Evolutionary conservation across 1,140 invertebrate genomes (phyloP).

Genomic region (Radopholus similis): DNA sequence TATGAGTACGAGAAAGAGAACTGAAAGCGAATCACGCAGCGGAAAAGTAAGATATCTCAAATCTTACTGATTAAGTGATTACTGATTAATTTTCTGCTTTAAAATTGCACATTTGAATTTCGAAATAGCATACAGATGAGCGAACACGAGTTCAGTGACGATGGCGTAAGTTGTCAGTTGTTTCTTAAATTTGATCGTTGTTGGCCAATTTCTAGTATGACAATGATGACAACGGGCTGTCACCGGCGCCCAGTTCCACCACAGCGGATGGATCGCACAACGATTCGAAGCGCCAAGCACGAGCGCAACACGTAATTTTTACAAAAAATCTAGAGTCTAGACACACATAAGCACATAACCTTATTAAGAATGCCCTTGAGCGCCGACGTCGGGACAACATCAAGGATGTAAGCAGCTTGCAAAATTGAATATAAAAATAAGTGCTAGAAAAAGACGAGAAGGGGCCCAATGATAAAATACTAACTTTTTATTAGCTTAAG

Average conservation of each 20-base stretch:
- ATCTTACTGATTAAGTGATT: too few species aligned
- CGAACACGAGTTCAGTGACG: conserved; percentile 28
- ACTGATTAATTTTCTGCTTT: too few species aligned
- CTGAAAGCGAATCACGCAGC: too few species aligned
- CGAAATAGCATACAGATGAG: conserved; percentile 7
- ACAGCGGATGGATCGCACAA: conserved; percentile 1
- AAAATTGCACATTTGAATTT: too few species aligned
- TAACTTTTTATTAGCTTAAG: background rate
- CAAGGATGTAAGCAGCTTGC: conserved; percentile 40
- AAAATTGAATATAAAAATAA: conserved; percentile 8
- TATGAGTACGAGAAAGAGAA: too few species aligned
- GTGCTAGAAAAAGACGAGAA: background rate
- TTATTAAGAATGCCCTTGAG: conserved; percentile 40
- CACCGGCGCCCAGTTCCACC: conserved; percentile 10
- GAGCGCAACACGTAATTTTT: conserved; percentile 19
- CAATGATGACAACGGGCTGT: conserved; percentile 27
- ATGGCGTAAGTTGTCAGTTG: conserved; percentile 22
- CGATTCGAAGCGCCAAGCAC: conserved; percentile 31
- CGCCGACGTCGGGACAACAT: conserved; percentile 47
- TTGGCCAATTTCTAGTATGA: background rate
- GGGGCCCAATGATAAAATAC: too few species aligned
- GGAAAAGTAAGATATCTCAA: too few species aligned
- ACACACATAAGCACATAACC: background rate
- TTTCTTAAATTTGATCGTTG: conserved; percentile 9
- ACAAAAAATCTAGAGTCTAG: background rate